Percentiles rank a stretch among this genome's conserved stretches.
phyloP scores from a whole-genome alignment of 2,888 invertebrate genomes.

The Podotricha telesiphe region DNA sequence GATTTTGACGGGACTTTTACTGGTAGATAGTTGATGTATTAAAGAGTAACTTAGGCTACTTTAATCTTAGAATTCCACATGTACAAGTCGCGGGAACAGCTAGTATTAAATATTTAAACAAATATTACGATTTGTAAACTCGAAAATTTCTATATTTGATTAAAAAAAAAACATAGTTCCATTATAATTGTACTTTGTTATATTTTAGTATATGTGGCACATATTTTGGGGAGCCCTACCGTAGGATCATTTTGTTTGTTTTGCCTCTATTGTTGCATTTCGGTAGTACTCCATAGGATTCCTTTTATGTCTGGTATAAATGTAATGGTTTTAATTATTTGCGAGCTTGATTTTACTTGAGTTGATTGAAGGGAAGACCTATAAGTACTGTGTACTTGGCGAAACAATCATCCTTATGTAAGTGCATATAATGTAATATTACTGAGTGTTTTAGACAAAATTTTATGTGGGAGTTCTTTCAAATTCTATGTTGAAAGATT shows the following conservation, averaged over 20 bases:
- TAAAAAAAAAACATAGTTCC: not conserved
- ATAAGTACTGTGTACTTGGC: conserved; percentile 24
- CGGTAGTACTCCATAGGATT: conserved; percentile 64
- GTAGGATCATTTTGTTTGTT: conserved; percentile 64
- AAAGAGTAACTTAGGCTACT: no score
- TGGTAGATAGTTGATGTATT: no score
- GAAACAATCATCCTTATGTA: conserved; percentile 8
- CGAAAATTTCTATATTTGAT: not conserved
- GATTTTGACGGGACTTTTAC: no score
- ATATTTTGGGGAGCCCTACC: conserved; percentile 1
- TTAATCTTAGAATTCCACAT: no score
- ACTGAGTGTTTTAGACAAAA: not conserved
- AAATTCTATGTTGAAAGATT: no score
- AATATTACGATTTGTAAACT: no score
- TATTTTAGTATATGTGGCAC: not conserved
- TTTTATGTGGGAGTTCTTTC: not conserved
- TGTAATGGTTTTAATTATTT: conserved; percentile 43
- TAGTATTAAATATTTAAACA: no score
- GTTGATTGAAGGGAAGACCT: conserved; percentile 36
- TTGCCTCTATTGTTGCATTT: conserved; percentile 61
- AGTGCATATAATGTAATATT: not conserved
- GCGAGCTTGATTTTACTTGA: conserved; percentile 31
- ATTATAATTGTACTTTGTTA: not conserved
- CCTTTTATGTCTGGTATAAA: conserved; percentile 47
- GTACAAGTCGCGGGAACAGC: no score